Evolutionary conservation across 2,113 vertebrate genomes (phyloP).

Genomic region (Microcebus murinus): DNA sequence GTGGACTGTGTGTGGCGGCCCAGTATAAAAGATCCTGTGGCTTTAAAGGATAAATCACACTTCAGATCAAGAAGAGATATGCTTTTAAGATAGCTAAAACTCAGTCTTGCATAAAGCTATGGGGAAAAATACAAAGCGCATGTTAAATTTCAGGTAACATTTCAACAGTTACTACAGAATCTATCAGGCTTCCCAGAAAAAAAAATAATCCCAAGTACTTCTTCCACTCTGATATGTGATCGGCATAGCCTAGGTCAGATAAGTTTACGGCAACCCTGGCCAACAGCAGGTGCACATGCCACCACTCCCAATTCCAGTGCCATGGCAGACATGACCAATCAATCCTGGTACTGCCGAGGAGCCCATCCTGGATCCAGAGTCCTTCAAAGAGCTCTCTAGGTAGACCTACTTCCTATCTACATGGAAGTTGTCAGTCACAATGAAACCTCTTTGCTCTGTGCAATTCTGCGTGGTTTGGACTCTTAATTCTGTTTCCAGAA

Average conservation of each 20-base stretch:
- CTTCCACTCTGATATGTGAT: background rate
- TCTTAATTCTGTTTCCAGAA: slow-evolving; percentile 30
- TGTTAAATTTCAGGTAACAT: slow-evolving; percentile 20
- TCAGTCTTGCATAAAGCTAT: background rate
- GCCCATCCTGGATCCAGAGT: background rate
- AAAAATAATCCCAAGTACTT: background rate
- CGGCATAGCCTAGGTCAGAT: background rate
- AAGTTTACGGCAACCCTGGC: background rate
- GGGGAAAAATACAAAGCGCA: background rate
- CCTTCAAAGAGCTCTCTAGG: background rate
- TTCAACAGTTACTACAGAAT: background rate
- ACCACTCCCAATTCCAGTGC: background rate
- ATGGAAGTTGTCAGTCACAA: background rate
- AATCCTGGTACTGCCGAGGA: background rate
- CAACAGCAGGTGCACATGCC: background rate
- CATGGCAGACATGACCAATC: background rate
- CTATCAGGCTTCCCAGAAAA: background rate
- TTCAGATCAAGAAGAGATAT: background rate
- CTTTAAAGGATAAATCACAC: background rate
- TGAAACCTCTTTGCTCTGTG: background rate
- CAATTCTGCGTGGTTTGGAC: background rate
- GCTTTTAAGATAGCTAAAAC: background rate
- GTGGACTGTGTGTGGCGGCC: background rate
- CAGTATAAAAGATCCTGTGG: background rate
- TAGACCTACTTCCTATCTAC: background rate